These are phyloP conservation scores for Lymantria monacha DNA, from an alignment of 2,888 invertebrate genomes.

Conservation along the genomic window DNA sequence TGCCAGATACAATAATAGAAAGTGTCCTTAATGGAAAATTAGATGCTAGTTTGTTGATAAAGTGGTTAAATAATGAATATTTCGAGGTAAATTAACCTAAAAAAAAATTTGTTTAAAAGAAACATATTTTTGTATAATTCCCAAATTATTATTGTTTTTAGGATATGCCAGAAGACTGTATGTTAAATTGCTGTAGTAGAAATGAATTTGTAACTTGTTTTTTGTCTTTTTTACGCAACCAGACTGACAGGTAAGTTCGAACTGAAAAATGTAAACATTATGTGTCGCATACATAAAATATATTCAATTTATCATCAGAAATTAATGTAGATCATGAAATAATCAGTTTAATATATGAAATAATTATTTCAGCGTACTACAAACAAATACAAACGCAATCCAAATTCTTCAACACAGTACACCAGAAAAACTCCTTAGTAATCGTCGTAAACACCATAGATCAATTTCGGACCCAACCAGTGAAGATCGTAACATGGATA, in stretches of 20 bases:
- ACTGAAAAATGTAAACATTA: constrained; percentile 27
- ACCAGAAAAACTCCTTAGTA: constrained; percentile 60
- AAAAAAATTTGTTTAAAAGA: constrained; percentile 10
- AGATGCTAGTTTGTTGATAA: constrained; percentile 54
- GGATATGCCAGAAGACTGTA: constrained; percentile 63
- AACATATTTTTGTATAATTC: constrained; percentile 16
- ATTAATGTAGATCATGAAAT: neutral
- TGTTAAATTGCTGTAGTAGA: constrained; percentile 60
- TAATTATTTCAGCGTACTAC: constrained; percentile 58
- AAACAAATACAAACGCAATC: constrained; percentile 61
- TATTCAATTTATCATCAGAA: neutral
- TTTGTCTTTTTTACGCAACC: constrained; percentile 77
- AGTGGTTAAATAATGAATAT: constrained; percentile 70
- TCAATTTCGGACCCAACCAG: constrained; percentile 70
- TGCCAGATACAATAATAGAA: constrained; percentile 75
- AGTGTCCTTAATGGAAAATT: constrained; percentile 70
- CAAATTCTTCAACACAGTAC: constrained; percentile 63
- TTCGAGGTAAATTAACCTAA: constrained; percentile 68
- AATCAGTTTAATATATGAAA: neutral
- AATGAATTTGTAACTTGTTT: constrained; percentile 83
- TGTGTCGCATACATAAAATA: no score
- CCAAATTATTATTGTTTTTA: constrained; percentile 48
- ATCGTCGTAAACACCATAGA: constrained; percentile 56
- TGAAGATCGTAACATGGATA: constrained; percentile 58
- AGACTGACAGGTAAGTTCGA: constrained; percentile 73